Percentiles rank a stretch among this genome's conserved stretches.
Conservation (phyloP, 1,140 invertebrate species). For the Cyclina sinensis region DNA sequence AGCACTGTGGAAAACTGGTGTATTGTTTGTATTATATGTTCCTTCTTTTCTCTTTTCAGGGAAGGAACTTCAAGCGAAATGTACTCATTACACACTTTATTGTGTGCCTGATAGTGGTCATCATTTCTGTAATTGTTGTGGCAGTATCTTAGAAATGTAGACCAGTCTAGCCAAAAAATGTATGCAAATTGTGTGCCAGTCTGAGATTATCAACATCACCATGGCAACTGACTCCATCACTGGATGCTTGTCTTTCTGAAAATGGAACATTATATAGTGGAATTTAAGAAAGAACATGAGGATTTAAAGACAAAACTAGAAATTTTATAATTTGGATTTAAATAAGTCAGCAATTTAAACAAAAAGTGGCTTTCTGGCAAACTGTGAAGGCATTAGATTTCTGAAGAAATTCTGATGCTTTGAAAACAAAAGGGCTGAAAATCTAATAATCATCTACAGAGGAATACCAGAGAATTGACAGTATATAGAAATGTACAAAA, state of each 20-base stretch:
- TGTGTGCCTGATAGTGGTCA: constrained; percentile 79
- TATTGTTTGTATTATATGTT: too few relatives aligned
- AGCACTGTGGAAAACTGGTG: too few relatives aligned
- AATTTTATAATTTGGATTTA: not conserved
- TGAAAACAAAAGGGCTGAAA: too few relatives aligned
- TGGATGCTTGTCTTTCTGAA: not conserved
- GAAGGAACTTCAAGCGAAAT: constrained; percentile 82
- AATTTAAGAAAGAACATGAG: not conserved
- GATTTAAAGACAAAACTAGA: not conserved
- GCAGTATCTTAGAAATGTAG: constrained; percentile 76
- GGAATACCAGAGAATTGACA: too few relatives aligned
- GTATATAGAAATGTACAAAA: too few relatives aligned
- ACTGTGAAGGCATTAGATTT: too few relatives aligned
- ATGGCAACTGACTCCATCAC: constrained; percentile 29
- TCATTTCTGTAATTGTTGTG: constrained; percentile 82
- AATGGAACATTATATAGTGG: not conserved
- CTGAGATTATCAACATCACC: constrained; percentile 57
- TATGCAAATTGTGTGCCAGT: constrained; percentile 40
- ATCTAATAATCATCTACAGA: too few relatives aligned
- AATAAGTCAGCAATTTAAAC: too few relatives aligned
- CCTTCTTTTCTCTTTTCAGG: too few relatives aligned
- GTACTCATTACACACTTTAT: constrained; percentile 81
- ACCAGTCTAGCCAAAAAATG: constrained; percentile 32
- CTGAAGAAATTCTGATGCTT: too few relatives aligned
- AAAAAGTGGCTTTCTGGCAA: too few relatives aligned